Base-by-base conservation (phyloP, 2,797 vertebrate species). In the Corythornis leucogaster region DNA sequence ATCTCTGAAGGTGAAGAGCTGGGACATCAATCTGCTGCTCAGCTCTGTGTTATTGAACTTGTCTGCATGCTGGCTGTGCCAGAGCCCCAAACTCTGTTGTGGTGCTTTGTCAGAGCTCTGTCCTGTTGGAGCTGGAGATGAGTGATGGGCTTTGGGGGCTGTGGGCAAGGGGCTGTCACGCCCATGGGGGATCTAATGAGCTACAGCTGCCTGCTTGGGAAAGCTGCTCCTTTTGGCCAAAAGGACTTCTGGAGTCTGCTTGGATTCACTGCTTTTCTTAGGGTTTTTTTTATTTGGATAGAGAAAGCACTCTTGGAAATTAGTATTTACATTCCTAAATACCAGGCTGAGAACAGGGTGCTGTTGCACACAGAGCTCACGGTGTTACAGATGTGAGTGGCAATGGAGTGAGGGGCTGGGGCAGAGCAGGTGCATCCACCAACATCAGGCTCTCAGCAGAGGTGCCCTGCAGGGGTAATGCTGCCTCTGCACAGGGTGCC, bases 101-200 rank as follows among this genome's bases (percentile, higher is more conserved):
- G 75, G 68, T 83, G 70, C 94, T 90, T 90, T 94, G 69, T 90
- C 81, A 81, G 94, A 90, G 80, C 55, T 63, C 73, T 95, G 59
- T 89, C 89, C 80, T 96, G 87, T 43, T 89, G 62, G 71, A 96
- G 70, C 70, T 19, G 96, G 95, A 90, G 92, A 77, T 91, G 85
- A 95, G 83, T 92, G 95, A 94, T 70, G 77, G 80, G 80, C 88
- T 93, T 94, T 62, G 1, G 3, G 89, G 94, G 88, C 89, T 96
- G 93, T 76, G 97, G 96, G 92, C 94, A 96, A 96, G 95, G 92
- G 81, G 71, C 87, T 97, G 97, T 96, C 96, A 95, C 6, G 91
- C 96, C 90, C 70, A 50, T 63, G 64, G 82, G 45, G 3, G 91
- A 95, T 82, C 93, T 96, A 96, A 96, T 93, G 97, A 96, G 82